These are phyloP conservation scores for Cryptocephalus moraei DNA, from an alignment of 2,888 invertebrate species.

Conservation along the genomic window DNA sequence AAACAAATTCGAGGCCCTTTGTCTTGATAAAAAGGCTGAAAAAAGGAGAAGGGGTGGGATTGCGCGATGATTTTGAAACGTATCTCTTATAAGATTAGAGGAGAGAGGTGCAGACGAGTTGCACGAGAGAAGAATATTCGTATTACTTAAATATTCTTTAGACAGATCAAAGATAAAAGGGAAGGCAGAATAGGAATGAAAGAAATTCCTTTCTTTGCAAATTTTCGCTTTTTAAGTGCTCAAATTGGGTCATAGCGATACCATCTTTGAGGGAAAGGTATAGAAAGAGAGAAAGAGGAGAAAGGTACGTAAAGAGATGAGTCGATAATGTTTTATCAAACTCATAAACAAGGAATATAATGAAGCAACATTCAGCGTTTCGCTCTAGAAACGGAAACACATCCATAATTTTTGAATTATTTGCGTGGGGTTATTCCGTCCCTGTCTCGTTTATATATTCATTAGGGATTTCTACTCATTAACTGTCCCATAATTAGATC, in stretches of 20 bases:
- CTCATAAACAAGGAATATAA: too few relatives aligned
- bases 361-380: too few relatives aligned
- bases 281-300: background rate
- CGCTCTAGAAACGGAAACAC: too few relatives aligned
- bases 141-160: conserved; percentile 9
- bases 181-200: conserved; percentile 8
- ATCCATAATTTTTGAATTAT: too few relatives aligned
- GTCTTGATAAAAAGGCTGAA: too few relatives aligned
- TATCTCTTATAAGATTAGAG: background rate
- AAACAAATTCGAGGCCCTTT: too few relatives aligned
- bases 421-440: background rate
- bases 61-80: background rate
- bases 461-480: background rate
- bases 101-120: conserved; percentile 6
- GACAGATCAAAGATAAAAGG: conserved; percentile 12
- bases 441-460: background rate
- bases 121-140: conserved; percentile 5
- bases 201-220: conserved; percentile 5
- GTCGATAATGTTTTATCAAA: too few relatives aligned
- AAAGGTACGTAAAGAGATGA: background rate
- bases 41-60: too few relatives aligned
- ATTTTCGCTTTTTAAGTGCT: conserved; percentile 5
- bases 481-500: background rate
- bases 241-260: conserved; percentile 4
- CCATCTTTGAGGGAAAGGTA: conserved; percentile 1